Evolutionary conservation across 2,888 invertebrate species (phyloP), one percentile per base, ranked within the genome.

Genomic region (Pyrgus malvae): DNA sequence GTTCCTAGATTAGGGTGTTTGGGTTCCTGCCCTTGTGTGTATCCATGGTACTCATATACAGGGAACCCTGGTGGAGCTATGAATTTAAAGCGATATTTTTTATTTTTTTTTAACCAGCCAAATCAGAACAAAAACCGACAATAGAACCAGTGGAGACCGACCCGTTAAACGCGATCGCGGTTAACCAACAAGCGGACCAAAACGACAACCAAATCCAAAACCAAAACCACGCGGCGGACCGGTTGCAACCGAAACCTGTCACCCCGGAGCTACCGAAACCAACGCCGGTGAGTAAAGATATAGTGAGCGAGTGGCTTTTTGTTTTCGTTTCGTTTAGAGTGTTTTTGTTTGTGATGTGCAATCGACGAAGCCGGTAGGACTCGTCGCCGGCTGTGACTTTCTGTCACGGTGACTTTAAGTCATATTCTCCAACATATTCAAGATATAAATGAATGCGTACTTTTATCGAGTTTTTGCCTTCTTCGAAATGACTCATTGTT

Each of bases 231-330:
- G 16, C 50, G 16, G 29, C 49, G 9, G 48, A 48, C 11, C 38
- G 48, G 40, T 29, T 60, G 31, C 63, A 61, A 50, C 61, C 54
- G 35, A 76, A 73, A 57, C 67, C 70, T 0, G 6, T 60, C 0
- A 62, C 80, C 0, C 78, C 82, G 0, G 89, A 89, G 1, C 59
- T 89, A 8, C 89, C 89, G 0, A 86, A 87, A 64, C 89, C 89
- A 0, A 86, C 89, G 0, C 87, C 87, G 76, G 85, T 87, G 51
- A 78, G 83, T 72, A 7, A 2, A 31, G 6, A n/a, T 6, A 25
- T 23, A 17, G 2, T 25, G 7, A 27, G 21, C 8, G 40, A 29
- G 11, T 31, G 12, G 40, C 41, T 49, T 50, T 25, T 11, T 53
- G 42, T 51, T 44, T 4, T n/a, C 5, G n/a, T 11, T n/a, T 35